phyloP scores from a whole-genome alignment of 2,797 vertebrate genomes.

The Limosa lapponica region DNA sequence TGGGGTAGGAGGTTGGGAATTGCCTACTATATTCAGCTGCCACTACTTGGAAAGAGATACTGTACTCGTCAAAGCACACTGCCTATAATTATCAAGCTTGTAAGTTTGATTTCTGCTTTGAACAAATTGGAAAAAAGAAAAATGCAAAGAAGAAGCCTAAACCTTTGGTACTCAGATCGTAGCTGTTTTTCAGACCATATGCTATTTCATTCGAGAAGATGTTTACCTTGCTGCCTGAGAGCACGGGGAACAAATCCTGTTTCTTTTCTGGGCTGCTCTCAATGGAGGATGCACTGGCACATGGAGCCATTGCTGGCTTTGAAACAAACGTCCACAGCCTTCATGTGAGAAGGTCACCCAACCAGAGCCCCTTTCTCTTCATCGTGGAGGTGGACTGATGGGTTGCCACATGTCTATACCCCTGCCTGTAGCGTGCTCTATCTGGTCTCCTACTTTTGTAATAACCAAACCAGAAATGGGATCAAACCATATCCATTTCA shows the following conservation, averaged over 20 bases:
- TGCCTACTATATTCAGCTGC: constrained; percentile 29
- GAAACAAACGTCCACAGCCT: neutral
- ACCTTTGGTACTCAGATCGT: fast-evolving
- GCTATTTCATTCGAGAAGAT: neutral
- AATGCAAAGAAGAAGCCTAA: neutral
- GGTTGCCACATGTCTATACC: neutral
- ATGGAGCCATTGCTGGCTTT: neutral
- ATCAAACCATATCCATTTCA: neutral
- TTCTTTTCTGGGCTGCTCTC: neutral
- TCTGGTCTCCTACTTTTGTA: neutral
- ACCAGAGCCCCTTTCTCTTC: neutral
- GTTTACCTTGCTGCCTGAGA: neutral
- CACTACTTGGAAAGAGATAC: neutral
- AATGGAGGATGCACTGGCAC: fast-evolving
- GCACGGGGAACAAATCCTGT: neutral
- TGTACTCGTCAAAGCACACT: neutral
- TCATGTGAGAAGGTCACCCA: neutral
- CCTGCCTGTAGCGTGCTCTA: neutral
- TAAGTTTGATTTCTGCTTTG: constrained; percentile 18
- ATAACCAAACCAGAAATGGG: neutral
- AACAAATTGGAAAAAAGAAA: neutral
- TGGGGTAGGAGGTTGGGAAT: constrained; percentile 11
- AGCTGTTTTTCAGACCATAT: neutral
- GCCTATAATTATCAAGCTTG: constrained; percentile 6
- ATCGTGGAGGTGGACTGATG: neutral